Percentiles rank a stretch among this genome's conserved stretches.
These are phyloP conservation scores for Drosophila subpulchrella DNA, from an alignment of 1,140 invertebrate species.

Conservation along the genomic window DNA sequence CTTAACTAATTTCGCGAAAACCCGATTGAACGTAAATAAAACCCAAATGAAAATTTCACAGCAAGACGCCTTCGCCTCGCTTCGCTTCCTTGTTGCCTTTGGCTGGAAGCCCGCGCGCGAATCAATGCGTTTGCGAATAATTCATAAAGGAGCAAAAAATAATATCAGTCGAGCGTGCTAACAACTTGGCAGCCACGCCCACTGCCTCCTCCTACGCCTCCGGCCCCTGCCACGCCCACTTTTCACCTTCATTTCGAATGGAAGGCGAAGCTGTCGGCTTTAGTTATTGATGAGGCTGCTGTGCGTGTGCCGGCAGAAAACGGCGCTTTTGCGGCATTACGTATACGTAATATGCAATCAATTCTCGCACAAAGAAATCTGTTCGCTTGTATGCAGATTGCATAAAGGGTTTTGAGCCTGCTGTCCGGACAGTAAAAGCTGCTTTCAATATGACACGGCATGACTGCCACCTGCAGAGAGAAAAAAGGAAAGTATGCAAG, in stretches of 20 bases:
- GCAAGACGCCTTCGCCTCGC: slow-evolving; percentile 23
- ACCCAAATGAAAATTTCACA: slow-evolving; percentile 61
- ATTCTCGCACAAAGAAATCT: slow-evolving; percentile 43
- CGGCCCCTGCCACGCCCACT: not conserved
- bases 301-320: slow-evolving; percentile 13
- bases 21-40: slow-evolving; percentile 64
- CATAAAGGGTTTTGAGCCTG: slow-evolving; percentile 33
- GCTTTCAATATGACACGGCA: slow-evolving; percentile 9
- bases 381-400: slow-evolving; percentile 35
- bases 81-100: slow-evolving; percentile 11
- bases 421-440: slow-evolving; percentile 22
- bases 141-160: slow-evolving; percentile 57
- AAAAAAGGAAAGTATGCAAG: not conserved
- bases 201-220: not conserved
- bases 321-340: slow-evolving; percentile 37
- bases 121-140: slow-evolving; percentile 58
- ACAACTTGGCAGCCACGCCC: slow-evolving; percentile 30
- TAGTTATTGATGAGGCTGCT: slow-evolving; percentile 44
- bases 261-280: slow-evolving; percentile 22
- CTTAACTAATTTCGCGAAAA: slow-evolving; percentile 68
- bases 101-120: slow-evolving; percentile 12
- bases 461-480: not conserved
- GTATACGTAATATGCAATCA: slow-evolving; percentile 52
- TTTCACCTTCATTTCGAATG: not conserved
- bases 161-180: slow-evolving; percentile 58